Evolutionary conservation across 2,113 vertebrate species (phyloP).

Genomic region (Megaptera novaeangliae): DNA sequence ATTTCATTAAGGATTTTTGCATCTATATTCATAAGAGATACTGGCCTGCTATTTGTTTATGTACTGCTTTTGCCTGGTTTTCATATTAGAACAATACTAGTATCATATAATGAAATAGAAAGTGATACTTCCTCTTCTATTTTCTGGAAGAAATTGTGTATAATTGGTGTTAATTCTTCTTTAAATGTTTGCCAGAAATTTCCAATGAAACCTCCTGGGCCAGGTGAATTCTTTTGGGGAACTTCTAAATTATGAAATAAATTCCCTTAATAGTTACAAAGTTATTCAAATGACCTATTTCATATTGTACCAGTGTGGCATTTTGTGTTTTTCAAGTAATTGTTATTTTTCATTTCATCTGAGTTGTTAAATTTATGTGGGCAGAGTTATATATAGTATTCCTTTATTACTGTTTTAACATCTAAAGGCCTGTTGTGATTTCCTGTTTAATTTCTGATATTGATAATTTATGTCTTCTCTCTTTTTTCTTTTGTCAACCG

Average conservation of each 20-base stretch:
- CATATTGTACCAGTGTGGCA: background rate
- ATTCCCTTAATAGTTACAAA: background rate
- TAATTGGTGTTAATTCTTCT: background rate
- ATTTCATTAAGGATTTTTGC: background rate
- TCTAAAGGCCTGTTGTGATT: background rate
- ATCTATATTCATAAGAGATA: background rate
- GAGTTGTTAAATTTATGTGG: background rate
- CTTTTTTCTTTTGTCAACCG: background rate
- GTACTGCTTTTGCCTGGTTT: background rate
- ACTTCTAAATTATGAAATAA: background rate
- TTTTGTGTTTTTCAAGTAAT: background rate
- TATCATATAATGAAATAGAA: background rate
- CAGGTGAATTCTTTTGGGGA: background rate
- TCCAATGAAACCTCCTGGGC: background rate
- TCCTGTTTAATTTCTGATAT: background rate
- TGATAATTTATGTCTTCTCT: background rate
- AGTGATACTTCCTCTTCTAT: background rate
- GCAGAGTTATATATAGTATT: background rate
- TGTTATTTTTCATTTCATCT: background rate
- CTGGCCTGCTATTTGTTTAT: background rate
- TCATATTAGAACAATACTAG: background rate
- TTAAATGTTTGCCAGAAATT: background rate
- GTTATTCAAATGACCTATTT: constrained; percentile 10
- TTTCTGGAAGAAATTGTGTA: background rate
- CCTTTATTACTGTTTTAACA: background rate